phyloP scores from a whole-genome alignment of 2,797 vertebrate species.

The Tympanoctomys barrerae region DNA sequence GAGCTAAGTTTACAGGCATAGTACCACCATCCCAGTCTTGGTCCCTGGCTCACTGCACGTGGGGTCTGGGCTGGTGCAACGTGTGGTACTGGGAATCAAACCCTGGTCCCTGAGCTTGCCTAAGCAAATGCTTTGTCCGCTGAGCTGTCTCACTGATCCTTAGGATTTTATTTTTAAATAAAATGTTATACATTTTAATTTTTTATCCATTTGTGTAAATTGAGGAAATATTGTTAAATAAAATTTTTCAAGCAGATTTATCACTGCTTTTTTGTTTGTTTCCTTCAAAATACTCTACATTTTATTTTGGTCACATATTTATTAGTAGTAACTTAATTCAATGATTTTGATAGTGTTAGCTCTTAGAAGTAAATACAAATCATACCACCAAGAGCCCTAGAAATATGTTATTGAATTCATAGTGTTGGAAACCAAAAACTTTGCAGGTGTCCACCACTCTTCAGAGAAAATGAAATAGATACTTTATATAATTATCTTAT shows the following conservation, averaged over 20 bases:
- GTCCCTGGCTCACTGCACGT: too few species aligned
- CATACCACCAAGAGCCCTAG: background rate
- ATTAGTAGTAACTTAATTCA: background rate
- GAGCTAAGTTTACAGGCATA: too few species aligned
- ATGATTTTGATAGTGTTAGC: background rate
- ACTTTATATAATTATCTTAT: conserved; percentile 72
- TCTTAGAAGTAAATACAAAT: conserved; percentile 24
- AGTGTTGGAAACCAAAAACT: background rate
- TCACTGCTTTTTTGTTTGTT: background rate
- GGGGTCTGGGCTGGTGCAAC: too few species aligned
- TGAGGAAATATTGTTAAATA: background rate
- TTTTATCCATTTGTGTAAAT: background rate
- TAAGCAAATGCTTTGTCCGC: too few species aligned
- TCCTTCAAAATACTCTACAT: background rate
- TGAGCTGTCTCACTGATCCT: background rate
- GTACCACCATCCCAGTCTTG: too few species aligned
- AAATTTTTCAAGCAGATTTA: background rate
- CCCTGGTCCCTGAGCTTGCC: too few species aligned
- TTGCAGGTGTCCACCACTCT: background rate
- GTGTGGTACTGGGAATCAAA: too few species aligned
- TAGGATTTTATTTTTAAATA: background rate
- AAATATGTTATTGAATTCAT: conserved; percentile 10
- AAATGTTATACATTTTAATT: background rate
- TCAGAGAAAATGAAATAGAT: conserved; percentile 47
- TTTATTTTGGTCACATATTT: conserved; percentile 4